Conservation (phyloP, 2,113 vertebrate species). For the Cyanoderma ruficeps region DNA sequence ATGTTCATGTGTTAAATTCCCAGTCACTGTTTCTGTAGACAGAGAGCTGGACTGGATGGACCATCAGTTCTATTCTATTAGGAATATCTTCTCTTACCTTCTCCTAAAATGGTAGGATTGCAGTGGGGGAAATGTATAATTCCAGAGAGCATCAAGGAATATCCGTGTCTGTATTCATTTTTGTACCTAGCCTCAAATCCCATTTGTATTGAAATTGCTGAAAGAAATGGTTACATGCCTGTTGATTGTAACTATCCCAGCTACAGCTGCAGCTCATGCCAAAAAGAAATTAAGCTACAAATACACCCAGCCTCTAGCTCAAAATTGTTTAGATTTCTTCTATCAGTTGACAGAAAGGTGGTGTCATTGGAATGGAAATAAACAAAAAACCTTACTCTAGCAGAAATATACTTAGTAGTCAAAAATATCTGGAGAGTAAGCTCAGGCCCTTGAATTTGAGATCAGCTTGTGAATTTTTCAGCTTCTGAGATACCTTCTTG, state of each 20-base stretch:
- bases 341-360: neutral
- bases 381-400: neutral
- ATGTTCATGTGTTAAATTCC: neutral
- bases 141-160: neutral
- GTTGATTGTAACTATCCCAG: neutral
- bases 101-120: rapidly evolving
- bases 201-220: neutral
- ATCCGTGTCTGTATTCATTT: neutral
- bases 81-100: neutral
- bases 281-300: neutral
- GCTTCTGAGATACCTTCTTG: neutral
- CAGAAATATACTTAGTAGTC: neutral
- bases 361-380: neutral
- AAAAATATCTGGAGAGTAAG: neutral
- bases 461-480: neutral
- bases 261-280: neutral
- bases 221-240: neutral
- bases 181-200: neutral
- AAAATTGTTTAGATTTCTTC: neutral
- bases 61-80: neutral
- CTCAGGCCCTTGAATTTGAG: neutral
- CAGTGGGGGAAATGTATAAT: neutral
- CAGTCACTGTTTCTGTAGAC: neutral
- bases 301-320: neutral
- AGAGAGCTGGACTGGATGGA: neutral